A percentile compares a stretch with the other conserved stretches of the same genome.
phyloP scores from a whole-genome alignment of 2,888 invertebrate species.

The Coelinius sp. region DNA sequence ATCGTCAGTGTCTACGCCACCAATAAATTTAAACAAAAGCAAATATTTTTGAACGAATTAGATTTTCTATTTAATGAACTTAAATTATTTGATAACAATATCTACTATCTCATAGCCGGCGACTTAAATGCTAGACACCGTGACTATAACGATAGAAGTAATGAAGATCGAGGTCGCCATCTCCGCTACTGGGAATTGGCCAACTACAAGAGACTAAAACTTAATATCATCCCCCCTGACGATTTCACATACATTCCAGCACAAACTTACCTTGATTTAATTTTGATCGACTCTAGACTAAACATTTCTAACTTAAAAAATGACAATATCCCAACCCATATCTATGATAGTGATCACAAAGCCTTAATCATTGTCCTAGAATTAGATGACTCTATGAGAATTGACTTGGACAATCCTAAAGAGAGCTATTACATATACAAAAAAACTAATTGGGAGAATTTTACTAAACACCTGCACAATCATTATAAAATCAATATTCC shows the following conservation, averaged over 20 bases:
- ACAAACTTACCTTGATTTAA: not conserved
- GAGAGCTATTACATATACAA: not conserved
- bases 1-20: not conserved
- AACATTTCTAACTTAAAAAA: not conserved
- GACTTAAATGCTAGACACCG: slow-evolving; percentile 23
- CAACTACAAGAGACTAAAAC: not conserved
- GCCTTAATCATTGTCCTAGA: not conserved
- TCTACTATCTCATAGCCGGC: not conserved
- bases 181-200: not conserved
- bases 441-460: not conserved
- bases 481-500: not conserved
- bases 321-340: not conserved
- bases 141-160: not conserved
- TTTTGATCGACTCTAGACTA: not conserved
- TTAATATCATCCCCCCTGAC: not conserved
- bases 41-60: not conserved
- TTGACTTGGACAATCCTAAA: too few species aligned
- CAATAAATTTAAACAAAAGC: not conserved
- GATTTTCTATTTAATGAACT: not conserved
- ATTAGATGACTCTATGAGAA: not conserved
- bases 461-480: not conserved
- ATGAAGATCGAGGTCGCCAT: not conserved
- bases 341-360: not conserved
- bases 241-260: not conserved
- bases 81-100: not conserved